phyloP scores from a whole-genome alignment of 2,888 invertebrate genomes.

The Epistrophella euchroma region DNA sequence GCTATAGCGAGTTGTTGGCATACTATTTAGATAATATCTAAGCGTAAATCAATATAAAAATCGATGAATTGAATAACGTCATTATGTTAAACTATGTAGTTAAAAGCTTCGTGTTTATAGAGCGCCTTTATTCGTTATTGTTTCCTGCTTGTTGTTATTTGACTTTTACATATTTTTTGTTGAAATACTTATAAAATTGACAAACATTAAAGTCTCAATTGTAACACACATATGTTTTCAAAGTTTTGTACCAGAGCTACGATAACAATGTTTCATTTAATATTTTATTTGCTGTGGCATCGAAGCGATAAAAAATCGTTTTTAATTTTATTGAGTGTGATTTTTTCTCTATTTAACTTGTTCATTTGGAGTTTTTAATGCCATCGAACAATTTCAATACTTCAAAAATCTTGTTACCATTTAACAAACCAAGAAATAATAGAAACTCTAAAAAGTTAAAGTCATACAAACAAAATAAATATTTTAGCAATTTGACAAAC shows the following conservation, averaged over 20 bases:
- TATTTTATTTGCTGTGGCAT: neutral
- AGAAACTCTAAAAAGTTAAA: neutral
- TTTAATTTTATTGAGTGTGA: neutral
- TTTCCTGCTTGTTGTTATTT: constrained; percentile 26
- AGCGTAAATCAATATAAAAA: neutral
- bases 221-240: neutral
- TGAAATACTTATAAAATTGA: neutral
- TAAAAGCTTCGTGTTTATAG: constrained; percentile 17
- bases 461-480: neutral
- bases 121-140: neutral
- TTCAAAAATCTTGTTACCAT: too few relatives aligned
- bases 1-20: constrained; percentile 5
- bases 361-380: too few relatives aligned
- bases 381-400: too few relatives aligned
- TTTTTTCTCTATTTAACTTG: too few relatives aligned
- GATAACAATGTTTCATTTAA: neutral
- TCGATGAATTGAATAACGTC: neutral
- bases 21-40: constrained; percentile 3
- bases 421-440: neutral
- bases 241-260: neutral
- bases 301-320: neutral
- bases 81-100: constrained; percentile 2
- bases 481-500: constrained; percentile 65
- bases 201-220: neutral
- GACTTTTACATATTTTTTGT: constrained; percentile 1